A percentile compares a stretch with the other conserved stretches of the same genome.
These are phyloP conservation scores for Muntiacus reevesi DNA, from an alignment of 2,113 vertebrate species.

Conservation along the genomic window DNA sequence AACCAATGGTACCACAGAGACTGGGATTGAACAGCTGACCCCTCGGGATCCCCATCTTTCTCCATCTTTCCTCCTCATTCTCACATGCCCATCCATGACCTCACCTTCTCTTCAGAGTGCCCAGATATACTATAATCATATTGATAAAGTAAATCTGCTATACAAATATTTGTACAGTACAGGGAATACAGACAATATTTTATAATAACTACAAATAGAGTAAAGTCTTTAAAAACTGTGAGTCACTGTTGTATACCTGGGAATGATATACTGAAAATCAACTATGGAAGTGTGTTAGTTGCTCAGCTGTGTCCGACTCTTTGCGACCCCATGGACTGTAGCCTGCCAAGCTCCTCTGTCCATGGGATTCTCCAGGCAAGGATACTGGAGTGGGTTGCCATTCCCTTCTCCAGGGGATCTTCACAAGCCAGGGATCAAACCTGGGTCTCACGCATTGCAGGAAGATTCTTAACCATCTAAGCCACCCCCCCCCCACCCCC, in stretches of 20 bases:
- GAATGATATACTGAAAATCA: background rate
- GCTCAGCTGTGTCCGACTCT: background rate
- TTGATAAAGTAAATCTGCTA: background rate
- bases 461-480: background rate
- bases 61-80: background rate
- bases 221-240: background rate
- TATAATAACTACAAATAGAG: background rate
- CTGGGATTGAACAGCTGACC: background rate
- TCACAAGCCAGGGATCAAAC: background rate
- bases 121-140: background rate
- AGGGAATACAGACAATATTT: background rate
- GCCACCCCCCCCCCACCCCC: background rate
- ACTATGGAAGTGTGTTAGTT: background rate
- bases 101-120: background rate
- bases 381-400: background rate
- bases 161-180: background rate
- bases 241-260: background rate
- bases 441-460: background rate
- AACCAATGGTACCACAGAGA: rapidly evolving
- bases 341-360: background rate
- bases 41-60: background rate
- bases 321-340: background rate
- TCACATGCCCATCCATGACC: background rate
- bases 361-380: background rate
- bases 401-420: background rate